Conservation (phyloP, 2,888 invertebrate species). For the Metellina segmentata region DNA sequence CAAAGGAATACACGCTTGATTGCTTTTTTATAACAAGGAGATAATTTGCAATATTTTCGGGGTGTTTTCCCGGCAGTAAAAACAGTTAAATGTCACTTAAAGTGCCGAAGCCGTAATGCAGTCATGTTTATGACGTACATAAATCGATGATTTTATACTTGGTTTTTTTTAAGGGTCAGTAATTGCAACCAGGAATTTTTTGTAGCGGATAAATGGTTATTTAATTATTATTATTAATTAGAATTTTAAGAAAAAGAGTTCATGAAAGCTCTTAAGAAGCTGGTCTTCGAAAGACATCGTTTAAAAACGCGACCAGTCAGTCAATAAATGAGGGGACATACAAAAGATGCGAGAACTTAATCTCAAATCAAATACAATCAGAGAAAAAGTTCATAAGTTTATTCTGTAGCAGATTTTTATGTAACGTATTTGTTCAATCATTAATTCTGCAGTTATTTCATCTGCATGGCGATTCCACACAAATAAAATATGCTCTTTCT, state of each 20-base stretch:
- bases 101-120: slow-evolving; percentile 21
- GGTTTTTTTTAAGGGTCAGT: background rate
- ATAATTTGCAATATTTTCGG: slow-evolving; percentile 44
- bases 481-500: no score
- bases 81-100: slow-evolving; percentile 41
- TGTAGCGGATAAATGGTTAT: background rate
- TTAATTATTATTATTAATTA: background rate
- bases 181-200: background rate
- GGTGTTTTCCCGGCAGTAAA: slow-evolving; percentile 8
- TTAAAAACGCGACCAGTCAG: background rate
- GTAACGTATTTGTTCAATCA: no score
- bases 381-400: no score
- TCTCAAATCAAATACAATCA: background rate
- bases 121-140: slow-evolving; percentile 8
- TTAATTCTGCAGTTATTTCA: no score
- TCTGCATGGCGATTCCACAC: no score
- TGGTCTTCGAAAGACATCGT: background rate
- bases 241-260: background rate
- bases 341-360: background rate
- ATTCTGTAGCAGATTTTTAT: no score
- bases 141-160: slow-evolving; percentile 1
- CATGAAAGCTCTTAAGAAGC: background rate
- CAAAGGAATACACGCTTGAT: slow-evolving; percentile 48
- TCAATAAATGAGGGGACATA: background rate
- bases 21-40: slow-evolving; percentile 56